These are phyloP conservation scores for Vultur gryphus DNA, from an alignment of 2,797 vertebrate genomes.

Conservation along the genomic window DNA sequence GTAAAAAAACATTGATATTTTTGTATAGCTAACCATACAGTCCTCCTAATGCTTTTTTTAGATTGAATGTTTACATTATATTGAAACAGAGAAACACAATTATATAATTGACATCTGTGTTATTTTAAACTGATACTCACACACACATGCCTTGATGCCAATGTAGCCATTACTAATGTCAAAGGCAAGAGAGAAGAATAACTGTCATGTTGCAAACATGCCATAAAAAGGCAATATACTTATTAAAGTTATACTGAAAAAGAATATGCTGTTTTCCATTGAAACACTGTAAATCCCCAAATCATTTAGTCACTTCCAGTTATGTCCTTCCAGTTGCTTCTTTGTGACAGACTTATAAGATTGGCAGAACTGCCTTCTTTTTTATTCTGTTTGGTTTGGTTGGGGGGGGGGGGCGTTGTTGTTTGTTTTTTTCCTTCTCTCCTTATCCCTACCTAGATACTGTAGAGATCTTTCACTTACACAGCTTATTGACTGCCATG, in stretches of 20 bases:
- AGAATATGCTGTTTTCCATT: neutral
- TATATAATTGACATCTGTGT: neutral
- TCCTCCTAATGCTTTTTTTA: neutral
- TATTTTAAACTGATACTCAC: neutral
- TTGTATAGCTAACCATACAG: neutral
- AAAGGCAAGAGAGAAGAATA: neutral
- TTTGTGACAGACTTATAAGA: neutral
- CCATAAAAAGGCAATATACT: neutral
- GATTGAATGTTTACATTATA: neutral
- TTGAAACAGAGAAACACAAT: neutral
- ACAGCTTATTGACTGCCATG: neutral
- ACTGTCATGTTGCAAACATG: neutral
- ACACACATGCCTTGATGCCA: neutral
- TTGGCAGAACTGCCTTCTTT: neutral
- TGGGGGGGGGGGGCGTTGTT: accelerated
- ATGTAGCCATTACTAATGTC: neutral
- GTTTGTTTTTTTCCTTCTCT: neutral
- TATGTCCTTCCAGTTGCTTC: neutral
- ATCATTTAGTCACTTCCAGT: neutral
- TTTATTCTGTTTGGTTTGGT: neutral
- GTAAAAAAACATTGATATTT: neutral
- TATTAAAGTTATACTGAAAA: neutral
- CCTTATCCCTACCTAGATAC: neutral
- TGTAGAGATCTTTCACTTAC: neutral
- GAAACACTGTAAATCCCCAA: neutral